Conservation (phyloP, 92 coral and sea anemone species). For the Epizoanthus rinbou region DNA sequence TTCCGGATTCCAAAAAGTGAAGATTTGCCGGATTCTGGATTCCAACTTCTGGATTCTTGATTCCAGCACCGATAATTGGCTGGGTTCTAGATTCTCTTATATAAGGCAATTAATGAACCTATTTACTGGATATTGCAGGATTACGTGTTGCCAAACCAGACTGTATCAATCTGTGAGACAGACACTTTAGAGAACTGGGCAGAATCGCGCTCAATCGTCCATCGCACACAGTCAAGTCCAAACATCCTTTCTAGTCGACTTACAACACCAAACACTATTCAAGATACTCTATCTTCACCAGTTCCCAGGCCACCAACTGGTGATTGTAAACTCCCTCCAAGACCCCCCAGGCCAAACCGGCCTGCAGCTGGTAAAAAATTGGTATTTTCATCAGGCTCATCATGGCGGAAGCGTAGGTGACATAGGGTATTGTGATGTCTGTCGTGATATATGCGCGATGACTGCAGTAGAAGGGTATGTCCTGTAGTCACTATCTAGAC, state of each 20-base stretch:
- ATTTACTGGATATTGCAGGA: conserved; percentile 50
- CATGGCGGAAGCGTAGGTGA: conserved; percentile 71
- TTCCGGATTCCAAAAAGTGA: too few relatives aligned
- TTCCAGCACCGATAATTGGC: too few relatives aligned
- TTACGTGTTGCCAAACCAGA: conserved; percentile 78
- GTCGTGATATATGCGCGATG: too few relatives aligned
- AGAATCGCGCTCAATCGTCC: conserved; percentile 45
- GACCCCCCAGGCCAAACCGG: conserved; percentile 57
- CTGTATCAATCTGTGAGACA: conserved; percentile 59
- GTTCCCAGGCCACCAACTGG: conserved; percentile 62
- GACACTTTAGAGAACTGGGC: conserved; percentile 50
- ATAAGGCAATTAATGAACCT: not conserved
- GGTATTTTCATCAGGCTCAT: conserved; percentile 80
- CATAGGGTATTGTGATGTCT: too few relatives aligned
- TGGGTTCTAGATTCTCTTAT: too few relatives aligned
- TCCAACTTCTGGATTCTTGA: too few relatives aligned
- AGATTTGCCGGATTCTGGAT: too few relatives aligned
- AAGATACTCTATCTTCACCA: conserved; percentile 28
- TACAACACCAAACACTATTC: conserved; percentile 33
- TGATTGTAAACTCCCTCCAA: conserved; percentile 58
- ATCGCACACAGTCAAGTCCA: conserved; percentile 78
- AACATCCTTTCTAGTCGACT: conserved; percentile 57
- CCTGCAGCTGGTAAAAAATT: conserved; percentile 46
- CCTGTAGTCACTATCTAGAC: too few relatives aligned
- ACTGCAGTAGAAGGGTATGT: too few relatives aligned